These are phyloP conservation scores for Coenonympha glycerion DNA, from an alignment of 2,888 invertebrate species.

Conservation along the genomic window DNA sequence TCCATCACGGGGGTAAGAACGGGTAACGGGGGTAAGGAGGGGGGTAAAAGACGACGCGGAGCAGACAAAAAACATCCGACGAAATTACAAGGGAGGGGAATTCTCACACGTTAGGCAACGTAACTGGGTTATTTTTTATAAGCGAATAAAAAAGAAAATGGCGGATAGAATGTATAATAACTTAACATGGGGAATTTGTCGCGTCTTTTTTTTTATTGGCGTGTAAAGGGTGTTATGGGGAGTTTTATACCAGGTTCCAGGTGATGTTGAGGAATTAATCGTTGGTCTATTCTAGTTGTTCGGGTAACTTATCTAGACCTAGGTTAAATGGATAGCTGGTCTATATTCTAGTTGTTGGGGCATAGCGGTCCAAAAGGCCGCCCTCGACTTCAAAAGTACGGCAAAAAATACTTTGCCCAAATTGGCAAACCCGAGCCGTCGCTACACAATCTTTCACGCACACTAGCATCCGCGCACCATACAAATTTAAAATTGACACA, in stretches of 20 bases:
- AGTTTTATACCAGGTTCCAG: neutral
- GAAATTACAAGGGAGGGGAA: slow-evolving; percentile 7
- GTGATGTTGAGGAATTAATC: neutral
- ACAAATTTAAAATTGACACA: too few relatives aligned
- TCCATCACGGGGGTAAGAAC: slow-evolving; percentile 26
- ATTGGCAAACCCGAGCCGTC: too few relatives aligned
- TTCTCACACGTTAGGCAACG: slow-evolving; percentile 5
- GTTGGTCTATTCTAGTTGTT: too few relatives aligned
- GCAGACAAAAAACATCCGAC: slow-evolving; percentile 13
- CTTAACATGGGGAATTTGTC: slow-evolving; percentile 4
- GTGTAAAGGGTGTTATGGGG: neutral
- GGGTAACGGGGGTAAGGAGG: neutral
- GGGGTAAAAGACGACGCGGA: slow-evolving; percentile 3
- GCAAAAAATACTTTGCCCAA: too few relatives aligned
- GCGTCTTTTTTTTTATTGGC: slow-evolving; percentile 1
- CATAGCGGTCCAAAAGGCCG: too few relatives aligned
- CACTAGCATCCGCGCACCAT: too few relatives aligned
- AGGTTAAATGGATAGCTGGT: too few relatives aligned
- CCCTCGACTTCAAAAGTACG: too few relatives aligned
- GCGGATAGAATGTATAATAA: slow-evolving; percentile 5
- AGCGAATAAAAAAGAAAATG: slow-evolving; percentile 5
- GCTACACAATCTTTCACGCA: too few relatives aligned
- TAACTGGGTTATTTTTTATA: slow-evolving; percentile 6
- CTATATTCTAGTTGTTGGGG: too few relatives aligned
- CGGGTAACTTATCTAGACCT: too few relatives aligned